Conservation (phyloP, 92 coral and sea anemone genomes). For the Parazoanthus swiftii region DNA sequence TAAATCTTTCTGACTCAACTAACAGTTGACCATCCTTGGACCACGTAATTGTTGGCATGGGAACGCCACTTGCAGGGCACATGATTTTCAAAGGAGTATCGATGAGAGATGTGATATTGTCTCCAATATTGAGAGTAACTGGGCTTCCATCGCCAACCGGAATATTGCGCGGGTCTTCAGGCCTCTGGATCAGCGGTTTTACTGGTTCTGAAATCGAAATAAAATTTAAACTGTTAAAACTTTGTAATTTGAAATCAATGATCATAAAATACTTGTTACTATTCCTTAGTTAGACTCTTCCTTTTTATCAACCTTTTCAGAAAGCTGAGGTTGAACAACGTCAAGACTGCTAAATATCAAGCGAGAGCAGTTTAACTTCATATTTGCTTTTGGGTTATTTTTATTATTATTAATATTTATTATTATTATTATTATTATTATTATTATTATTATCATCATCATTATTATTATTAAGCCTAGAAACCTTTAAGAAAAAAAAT, state of each 20-base stretch:
- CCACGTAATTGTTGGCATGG: constrained; percentile 26
- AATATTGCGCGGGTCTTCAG: constrained; percentile 1
- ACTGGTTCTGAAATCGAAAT: constrained; percentile 17
- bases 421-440: too few species aligned
- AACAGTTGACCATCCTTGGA: constrained; percentile 12
- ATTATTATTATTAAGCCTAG: too few species aligned
- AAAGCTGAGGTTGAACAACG: too few species aligned
- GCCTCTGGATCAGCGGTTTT: constrained; percentile 20
- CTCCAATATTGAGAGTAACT: neutral
- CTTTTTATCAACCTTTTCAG: too few species aligned
- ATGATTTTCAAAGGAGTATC: constrained; percentile 11
- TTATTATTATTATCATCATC: too few species aligned
- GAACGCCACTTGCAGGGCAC: constrained; percentile 25
- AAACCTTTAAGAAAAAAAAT: too few species aligned
- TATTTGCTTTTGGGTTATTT: too few species aligned
- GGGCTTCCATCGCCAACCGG: constrained; percentile 22
- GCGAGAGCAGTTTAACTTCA: too few species aligned
- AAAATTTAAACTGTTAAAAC: too few species aligned
- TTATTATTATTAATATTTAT: too few species aligned
- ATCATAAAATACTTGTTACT: neutral
- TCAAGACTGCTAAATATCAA: too few species aligned
- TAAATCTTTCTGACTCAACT: neutral
- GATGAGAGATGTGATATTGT: constrained; percentile 28
- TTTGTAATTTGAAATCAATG: neutral
- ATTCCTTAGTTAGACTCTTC: neutral